Base-by-base conservation (phyloP, 1,140 invertebrate species). In the Diabrotica undecimpunctata region DNA sequence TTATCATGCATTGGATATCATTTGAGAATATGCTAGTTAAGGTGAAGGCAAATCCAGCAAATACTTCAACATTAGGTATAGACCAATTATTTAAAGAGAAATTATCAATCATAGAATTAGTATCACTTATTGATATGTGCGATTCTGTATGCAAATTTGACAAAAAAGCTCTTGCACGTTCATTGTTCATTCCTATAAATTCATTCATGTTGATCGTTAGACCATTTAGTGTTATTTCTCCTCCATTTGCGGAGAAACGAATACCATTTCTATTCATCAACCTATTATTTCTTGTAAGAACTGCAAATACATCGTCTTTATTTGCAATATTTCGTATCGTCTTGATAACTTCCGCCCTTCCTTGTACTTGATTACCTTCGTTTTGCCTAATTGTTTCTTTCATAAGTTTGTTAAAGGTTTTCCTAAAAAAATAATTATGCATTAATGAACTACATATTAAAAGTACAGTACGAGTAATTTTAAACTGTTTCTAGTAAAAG, bases 271-370 rank as follows among this genome's bases (percentile, higher is more conserved):
- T 60, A 50, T 74, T 77, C 50, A 78, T 70, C 13, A 50, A 51
- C 62, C 70, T 76, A 56, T 74, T 76, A 9, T 67, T 66, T 35
- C 72, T 66, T 5, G 71, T 75, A 50, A 77, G 61, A n/a, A 70
- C 68, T 8, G 69, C 73, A 64, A 78, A 70, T n/a, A 75, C 70
- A 60, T 78, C 74, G 59, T 75, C 69, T 57, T 69, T 73, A 53
- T 74, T 71, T 9, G 54, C 57, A 4, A 76, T 68, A 14, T 76
- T 75, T 11, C 68, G 66, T 25, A 78, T 70, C 7, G 75, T 66
- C 51, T 70, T 63, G 61, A 78, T 78, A 2, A 78, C 75, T 64
- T 77, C 72, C 5, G 75, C 73, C 56, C 56, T 70, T 6, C 71
- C 75, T 59, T 36, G 67, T 54, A 52, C 54, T n/a, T 64, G 46